Conservation (phyloP, 2,113 vertebrate species). For the Pogonocichla stellata region DNA sequence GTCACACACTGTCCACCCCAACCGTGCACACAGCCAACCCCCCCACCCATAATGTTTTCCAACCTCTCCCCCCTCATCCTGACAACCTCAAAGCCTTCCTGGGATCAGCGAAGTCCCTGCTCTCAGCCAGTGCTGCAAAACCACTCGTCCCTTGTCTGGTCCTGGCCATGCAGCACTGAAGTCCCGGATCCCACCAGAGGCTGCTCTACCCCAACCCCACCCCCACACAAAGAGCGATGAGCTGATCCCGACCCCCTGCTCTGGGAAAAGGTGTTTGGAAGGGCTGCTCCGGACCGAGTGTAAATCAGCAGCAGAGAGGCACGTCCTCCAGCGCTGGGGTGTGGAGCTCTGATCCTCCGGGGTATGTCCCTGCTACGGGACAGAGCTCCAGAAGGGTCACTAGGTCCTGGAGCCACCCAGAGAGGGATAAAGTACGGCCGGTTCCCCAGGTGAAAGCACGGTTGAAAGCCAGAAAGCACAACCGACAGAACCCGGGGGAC, state of each 20-base stretch:
- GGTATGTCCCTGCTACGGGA: neutral
- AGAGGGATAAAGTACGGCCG: neutral
- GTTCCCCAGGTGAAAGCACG: neutral
- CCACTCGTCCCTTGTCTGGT: fast-evolving
- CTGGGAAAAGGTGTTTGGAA: neutral
- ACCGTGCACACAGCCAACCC: too few species aligned
- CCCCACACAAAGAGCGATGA: fast-evolving
- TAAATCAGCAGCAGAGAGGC: neutral
- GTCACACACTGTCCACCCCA: neutral
- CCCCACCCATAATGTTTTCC: neutral
- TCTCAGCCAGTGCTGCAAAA: neutral
- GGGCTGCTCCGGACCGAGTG: neutral
- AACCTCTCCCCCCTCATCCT: fast-evolving
- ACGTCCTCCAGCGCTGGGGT: neutral
- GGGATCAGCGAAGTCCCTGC: neutral
- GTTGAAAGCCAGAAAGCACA: neutral
- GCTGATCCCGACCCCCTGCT: neutral
- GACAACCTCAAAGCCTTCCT: neutral
- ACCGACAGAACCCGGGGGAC: neutral
- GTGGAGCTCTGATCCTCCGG: fast-evolving
- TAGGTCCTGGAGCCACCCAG: neutral
- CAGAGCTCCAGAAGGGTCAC: neutral
- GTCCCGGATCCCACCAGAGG: neutral
- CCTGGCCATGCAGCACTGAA: neutral
- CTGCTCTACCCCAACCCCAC: neutral